Percentiles rank a stretch among this genome's conserved stretches.
phyloP scores from a whole-genome alignment of 2,797 vertebrate genomes.

The Gadopsis marmoratus region DNA sequence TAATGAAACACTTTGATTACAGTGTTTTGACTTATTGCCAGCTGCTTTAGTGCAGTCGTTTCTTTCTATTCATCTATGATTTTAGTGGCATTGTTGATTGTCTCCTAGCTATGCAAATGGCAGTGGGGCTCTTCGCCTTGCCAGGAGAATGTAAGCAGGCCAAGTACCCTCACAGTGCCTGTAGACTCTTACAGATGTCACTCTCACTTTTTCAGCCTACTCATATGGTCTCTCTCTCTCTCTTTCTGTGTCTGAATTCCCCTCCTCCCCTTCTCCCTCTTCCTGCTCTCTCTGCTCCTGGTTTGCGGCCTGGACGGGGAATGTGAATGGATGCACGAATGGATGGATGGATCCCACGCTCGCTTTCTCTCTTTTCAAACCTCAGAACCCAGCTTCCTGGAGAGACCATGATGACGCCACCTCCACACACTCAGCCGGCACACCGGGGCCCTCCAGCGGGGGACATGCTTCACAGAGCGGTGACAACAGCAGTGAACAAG shows the following conservation, averaged over 20 bases:
- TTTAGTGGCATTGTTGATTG: slow-evolving; percentile 71
- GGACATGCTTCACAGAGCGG: slow-evolving; percentile 99
- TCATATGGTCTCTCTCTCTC: slow-evolving; percentile 84
- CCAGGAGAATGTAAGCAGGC: slow-evolving; percentile 68
- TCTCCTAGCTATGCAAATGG: slow-evolving; percentile 48
- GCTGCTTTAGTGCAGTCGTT: slow-evolving; percentile 65
- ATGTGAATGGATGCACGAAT: slow-evolving; percentile 81
- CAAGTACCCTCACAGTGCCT: slow-evolving; percentile 68
- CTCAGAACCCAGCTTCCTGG: slow-evolving; percentile 99
- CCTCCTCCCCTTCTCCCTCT: slow-evolving; percentile 50
- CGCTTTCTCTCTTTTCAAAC: slow-evolving; percentile 81
- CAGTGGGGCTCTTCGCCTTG: slow-evolving; percentile 48
- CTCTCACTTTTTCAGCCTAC: slow-evolving; percentile 80
- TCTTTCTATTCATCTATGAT: slow-evolving; percentile 63
- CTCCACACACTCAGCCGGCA: slow-evolving; percentile 99
- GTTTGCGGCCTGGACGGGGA: slow-evolving; percentile 83
- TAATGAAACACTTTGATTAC: slow-evolving; percentile 83
- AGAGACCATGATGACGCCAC: slow-evolving; percentile 99
- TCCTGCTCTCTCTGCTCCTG: slow-evolving; percentile 83
- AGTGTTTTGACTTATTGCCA: slow-evolving; percentile 79
- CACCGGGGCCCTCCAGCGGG: slow-evolving; percentile 98
- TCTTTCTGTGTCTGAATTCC: slow-evolving; percentile 65
- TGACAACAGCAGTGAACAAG: slow-evolving; percentile 99
- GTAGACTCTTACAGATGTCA: slow-evolving; percentile 77
- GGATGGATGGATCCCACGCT: slow-evolving; percentile 76